Evolutionary conservation across 2,113 vertebrate genomes (phyloP).

Genomic region (Ochotona curzoniae): DNA sequence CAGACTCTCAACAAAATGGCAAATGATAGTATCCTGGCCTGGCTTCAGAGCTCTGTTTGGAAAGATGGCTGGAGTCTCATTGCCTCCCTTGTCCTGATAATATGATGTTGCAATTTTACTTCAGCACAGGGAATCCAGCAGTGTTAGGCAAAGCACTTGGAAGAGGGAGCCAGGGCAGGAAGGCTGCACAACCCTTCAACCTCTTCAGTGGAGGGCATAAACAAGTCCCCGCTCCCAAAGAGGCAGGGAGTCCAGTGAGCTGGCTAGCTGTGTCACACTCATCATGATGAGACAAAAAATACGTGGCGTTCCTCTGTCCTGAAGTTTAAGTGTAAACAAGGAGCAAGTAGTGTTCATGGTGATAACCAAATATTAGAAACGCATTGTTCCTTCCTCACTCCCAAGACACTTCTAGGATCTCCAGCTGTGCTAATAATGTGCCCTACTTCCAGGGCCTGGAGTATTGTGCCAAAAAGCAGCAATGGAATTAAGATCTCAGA

Average conservation of each 20-base stretch:
- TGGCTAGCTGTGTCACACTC: conserved; percentile 39
- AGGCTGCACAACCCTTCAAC: background rate
- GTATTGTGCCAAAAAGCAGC: conserved; percentile 29
- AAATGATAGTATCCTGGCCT: background rate
- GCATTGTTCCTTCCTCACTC: conserved; percentile 63
- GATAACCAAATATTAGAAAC: conserved; percentile 76
- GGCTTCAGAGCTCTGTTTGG: background rate
- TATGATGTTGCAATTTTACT: conserved; percentile 17
- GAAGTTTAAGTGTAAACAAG: conserved; percentile 77
- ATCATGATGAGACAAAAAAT: conserved; percentile 31
- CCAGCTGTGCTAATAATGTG: conserved; percentile 64
- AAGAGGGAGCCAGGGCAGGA: background rate
- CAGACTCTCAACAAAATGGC: background rate
- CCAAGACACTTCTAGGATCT: conserved; percentile 55
- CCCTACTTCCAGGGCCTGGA: conserved; percentile 12
- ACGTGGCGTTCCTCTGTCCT: conserved; percentile 54
- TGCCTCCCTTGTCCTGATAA: background rate
- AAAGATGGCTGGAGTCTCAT: background rate
- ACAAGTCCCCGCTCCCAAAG: conserved; percentile 36
- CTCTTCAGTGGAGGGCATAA: conserved; percentile 15
- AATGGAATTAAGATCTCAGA: conserved; percentile 32
- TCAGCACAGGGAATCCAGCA: background rate
- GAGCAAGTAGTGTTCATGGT: conserved; percentile 60
- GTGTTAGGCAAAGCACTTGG: background rate
- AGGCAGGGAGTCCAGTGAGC: background rate